A percentile compares a stretch with the other conserved stretches of the same genome.
Evolutionary conservation across 2,113 vertebrate species (phyloP).

Genomic region (Psittacula cyanocephala): DNA sequence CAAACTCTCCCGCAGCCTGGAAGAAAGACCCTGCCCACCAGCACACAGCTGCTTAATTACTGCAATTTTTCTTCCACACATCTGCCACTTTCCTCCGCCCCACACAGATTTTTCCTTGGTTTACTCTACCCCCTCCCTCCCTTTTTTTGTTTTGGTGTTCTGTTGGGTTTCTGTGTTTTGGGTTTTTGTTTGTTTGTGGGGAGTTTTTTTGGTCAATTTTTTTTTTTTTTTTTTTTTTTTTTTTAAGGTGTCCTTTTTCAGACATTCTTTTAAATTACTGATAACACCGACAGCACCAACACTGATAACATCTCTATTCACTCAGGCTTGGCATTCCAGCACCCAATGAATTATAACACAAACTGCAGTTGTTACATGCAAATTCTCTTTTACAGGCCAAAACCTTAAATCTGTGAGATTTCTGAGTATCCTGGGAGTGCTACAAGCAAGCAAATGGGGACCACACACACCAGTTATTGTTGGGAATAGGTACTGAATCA

Average conservation of each 20-base stretch:
- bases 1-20: background rate
- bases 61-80: background rate
- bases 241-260: background rate
- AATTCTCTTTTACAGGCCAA: background rate
- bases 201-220: background rate
- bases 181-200: too few species aligned
- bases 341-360: background rate
- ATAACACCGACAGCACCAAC: background rate
- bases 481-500: background rate
- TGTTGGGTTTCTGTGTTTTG: background rate
- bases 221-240: background rate
- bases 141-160: background rate
- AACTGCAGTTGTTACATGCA: background rate
- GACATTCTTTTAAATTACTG: background rate
- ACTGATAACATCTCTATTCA: background rate
- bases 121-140: background rate
- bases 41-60: background rate
- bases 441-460: background rate
- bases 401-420: background rate
- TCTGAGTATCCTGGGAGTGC: background rate
- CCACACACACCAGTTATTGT: fast-evolving
- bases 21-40: background rate
- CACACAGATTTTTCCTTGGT: background rate
- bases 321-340: background rate
- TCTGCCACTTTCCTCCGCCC: background rate